Conservation (phyloP, 1,140 invertebrate species). For the Achatina immaculata region DNA sequence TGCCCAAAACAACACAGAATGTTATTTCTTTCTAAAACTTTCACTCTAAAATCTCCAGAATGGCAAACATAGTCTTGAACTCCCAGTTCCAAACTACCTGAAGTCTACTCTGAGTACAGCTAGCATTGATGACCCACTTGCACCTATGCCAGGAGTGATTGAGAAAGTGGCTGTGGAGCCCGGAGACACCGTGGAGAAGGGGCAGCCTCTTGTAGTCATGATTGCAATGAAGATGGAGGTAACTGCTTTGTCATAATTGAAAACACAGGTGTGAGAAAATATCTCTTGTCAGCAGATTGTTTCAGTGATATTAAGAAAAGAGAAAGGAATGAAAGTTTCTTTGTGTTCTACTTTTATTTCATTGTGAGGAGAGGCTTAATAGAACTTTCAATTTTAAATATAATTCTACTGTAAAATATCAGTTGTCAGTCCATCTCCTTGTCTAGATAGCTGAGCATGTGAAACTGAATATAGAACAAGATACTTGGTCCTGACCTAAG, state of each 20-base stretch:
- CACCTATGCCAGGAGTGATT: constrained; percentile 96
- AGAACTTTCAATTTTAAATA: no score
- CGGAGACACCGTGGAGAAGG: constrained; percentile 84
- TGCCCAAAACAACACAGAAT: no score
- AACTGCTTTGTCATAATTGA: constrained; percentile 56
- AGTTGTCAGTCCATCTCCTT: no score
- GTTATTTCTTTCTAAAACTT: no score
- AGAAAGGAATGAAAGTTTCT: background rate
- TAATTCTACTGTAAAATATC: no score
- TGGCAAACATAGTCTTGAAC: constrained; percentile 67
- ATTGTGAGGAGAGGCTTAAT: background rate
- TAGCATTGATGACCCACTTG: constrained; percentile 76
- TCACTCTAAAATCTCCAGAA: constrained; percentile 68
- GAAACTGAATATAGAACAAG: no score
- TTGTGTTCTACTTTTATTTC: background rate
- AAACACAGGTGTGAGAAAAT: background rate
- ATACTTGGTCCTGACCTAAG: no score
- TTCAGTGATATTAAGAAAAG: background rate
- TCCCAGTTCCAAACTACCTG: constrained; percentile 72
- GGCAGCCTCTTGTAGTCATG: constrained; percentile 89
- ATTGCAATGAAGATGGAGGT: constrained; percentile 99
- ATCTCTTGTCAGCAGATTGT: background rate
- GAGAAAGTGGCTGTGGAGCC: constrained; percentile 88
- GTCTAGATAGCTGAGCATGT: no score
- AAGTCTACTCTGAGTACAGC: constrained; percentile 38